Evolutionary conservation across 2,888 invertebrate species (phyloP).

Genomic region (Eupelmus urozonus): DNA sequence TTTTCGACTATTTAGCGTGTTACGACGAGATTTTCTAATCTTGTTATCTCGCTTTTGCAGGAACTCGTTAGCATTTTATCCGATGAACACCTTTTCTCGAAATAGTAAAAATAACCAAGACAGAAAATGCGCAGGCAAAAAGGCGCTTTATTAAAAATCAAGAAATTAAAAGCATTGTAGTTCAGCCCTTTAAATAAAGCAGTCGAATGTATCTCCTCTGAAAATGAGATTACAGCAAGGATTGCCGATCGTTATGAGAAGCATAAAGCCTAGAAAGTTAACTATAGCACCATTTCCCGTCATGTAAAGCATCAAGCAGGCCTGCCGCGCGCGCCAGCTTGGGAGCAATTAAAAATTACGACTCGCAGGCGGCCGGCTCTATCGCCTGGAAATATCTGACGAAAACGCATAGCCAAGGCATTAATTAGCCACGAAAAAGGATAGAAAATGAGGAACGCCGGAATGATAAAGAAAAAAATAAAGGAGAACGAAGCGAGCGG

Average conservation of each 20-base stretch:
- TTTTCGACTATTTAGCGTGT: too few relatives aligned
- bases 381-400: not conserved
- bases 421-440: not conserved
- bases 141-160: too few relatives aligned
- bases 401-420: slow-evolving; percentile 13
- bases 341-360: slow-evolving; percentile 29
- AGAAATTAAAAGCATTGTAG: too few relatives aligned
- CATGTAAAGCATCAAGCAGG: not conserved
- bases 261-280: slow-evolving; percentile 11
- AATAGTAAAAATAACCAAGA: too few relatives aligned
- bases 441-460: not conserved
- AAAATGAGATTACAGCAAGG: not conserved
- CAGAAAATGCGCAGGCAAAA: too few relatives aligned
- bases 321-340: not conserved
- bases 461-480: not conserved
- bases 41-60: too few relatives aligned
- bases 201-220: not conserved
- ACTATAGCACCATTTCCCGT: not conserved
- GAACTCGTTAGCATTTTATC: too few relatives aligned
- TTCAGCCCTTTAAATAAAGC: not conserved
- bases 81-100: too few relatives aligned
- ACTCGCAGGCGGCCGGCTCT: not conserved
- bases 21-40: too few relatives aligned
- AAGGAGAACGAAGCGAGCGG: not conserved
- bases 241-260: slow-evolving; percentile 18